Evolutionary conservation across 2,888 invertebrate species (phyloP).

Genomic region (Pseudeuparius sepicola): DNA sequence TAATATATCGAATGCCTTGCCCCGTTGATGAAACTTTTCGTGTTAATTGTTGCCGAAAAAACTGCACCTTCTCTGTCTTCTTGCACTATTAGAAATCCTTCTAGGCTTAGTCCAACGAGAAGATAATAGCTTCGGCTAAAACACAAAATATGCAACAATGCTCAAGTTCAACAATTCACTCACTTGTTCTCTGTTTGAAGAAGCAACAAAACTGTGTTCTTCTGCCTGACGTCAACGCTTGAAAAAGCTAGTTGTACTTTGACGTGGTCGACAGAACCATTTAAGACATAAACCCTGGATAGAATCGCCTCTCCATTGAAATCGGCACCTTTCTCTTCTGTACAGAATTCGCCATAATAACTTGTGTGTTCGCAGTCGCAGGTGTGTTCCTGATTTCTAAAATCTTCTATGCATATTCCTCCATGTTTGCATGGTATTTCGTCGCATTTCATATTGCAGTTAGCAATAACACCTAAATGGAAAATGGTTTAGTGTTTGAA

Average conservation of each 20-base stretch:
- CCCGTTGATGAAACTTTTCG: conserved; percentile 73
- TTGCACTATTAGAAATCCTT: conserved; percentile 75
- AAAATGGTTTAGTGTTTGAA: too few species aligned
- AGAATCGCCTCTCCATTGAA: conserved; percentile 80
- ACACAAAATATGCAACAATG: background rate
- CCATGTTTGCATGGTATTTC: conserved; percentile 79
- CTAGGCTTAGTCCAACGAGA: conserved; percentile 69
- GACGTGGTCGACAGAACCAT: conserved; percentile 63
- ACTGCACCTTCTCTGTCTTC: conserved; percentile 72
- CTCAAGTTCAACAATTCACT: conserved; percentile 24
- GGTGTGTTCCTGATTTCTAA: conserved; percentile 72
- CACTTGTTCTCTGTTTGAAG: conserved; percentile 78
- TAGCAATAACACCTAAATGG: conserved; percentile 58
- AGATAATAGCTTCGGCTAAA: conserved; percentile 72
- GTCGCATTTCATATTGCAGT: conserved; percentile 86
- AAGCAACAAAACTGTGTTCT: conserved; percentile 67
- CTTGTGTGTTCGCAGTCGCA: conserved; percentile 86
- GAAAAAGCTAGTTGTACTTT: conserved; percentile 83
- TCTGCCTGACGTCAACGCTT: conserved; percentile 65
- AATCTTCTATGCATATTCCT: conserved; percentile 81
- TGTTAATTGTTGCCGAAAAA: conserved; percentile 63
- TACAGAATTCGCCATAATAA: conserved; percentile 80
- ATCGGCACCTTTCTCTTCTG: conserved; percentile 79
- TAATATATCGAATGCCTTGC: conserved; percentile 69
- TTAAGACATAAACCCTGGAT: conserved; percentile 64